These are phyloP conservation scores for Choreutis nemorana DNA, from an alignment of 2,888 invertebrate species.

Conservation along the genomic window DNA sequence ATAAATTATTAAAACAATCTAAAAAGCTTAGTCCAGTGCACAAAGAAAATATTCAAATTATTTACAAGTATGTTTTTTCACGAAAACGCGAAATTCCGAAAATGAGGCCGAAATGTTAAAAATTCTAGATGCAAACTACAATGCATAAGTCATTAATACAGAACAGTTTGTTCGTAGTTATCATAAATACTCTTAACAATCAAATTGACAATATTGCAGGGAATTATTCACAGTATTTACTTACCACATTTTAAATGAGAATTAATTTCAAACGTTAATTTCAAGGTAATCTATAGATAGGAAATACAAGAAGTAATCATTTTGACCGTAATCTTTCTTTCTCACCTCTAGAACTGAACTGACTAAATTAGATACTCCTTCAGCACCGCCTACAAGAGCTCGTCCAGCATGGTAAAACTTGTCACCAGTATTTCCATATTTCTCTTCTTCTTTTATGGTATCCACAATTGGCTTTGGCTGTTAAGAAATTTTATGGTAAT, in stretches of 20 bases:
- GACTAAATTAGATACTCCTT: conserved; percentile 71
- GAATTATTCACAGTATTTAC: neutral
- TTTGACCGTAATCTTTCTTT: conserved; percentile 4
- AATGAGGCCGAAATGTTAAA: no score
- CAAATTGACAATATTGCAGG: neutral
- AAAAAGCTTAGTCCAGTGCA: no score
- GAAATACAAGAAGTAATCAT: neutral
- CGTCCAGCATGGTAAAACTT: conserved; percentile 70
- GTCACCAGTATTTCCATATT: conserved; percentile 80
- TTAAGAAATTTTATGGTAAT: no score
- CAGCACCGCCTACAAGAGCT: conserved; percentile 72
- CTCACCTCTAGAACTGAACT: conserved; percentile 70
- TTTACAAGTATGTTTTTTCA: no score
- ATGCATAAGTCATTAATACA: no score
- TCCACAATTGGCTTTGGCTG: conserved; percentile 78
- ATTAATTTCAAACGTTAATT: conserved; percentile 1
- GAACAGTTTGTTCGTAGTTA: no score
- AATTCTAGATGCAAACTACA: no score
- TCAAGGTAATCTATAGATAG: neutral
- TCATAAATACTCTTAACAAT: no score
- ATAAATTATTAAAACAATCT: no score
- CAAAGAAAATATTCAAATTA: no score
- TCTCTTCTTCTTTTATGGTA: conserved; percentile 76
- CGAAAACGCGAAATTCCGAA: no score
- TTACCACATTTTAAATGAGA: no score